These are phyloP conservation scores for Synanthedon myopaeformis DNA, from an alignment of 2,888 invertebrate genomes.

Conservation along the genomic window DNA sequence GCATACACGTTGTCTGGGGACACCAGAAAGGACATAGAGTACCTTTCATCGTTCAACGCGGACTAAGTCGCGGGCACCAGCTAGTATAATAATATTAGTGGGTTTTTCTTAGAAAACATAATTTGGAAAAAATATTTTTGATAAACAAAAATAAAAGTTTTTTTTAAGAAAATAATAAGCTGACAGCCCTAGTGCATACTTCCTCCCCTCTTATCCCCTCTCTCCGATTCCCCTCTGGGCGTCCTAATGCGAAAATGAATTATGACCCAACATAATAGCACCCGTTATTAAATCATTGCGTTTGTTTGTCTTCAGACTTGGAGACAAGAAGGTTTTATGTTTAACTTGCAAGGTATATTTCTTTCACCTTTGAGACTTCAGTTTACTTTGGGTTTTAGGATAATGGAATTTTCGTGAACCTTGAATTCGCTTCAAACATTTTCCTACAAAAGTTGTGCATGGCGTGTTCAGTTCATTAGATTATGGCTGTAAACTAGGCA, in stretches of 20 bases:
- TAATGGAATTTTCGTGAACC: background rate
- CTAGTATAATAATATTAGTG: too few species aligned
- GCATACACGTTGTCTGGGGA: too few species aligned
- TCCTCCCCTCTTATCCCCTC: slow-evolving; percentile 6
- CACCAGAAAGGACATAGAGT: too few species aligned
- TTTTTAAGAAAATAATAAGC: slow-evolving; percentile 4
- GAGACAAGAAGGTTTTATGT: background rate
- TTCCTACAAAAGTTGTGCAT: too few species aligned
- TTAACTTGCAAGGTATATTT: background rate
- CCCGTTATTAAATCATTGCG: slow-evolving; percentile 37
- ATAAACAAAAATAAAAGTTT: slow-evolving; percentile 6
- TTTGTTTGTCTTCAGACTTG: slow-evolving; percentile 5
- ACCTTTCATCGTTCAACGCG: too few species aligned
- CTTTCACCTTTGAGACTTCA: background rate
- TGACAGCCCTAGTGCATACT: slow-evolving; percentile 6
- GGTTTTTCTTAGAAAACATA: too few species aligned
- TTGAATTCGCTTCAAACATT: too few species aligned
- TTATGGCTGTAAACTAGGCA: too few species aligned
- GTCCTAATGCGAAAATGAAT: slow-evolving; percentile 42
- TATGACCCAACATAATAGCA: slow-evolving; percentile 35
- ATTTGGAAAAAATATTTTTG: too few species aligned
- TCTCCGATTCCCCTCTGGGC: slow-evolving; percentile 1
- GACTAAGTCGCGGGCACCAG: too few species aligned
- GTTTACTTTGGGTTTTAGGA: background rate
- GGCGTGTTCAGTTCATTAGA: too few species aligned